Evolutionary conservation across 2,797 vertebrate genomes (phyloP), one percentile per base, ranked within the genome.

Genomic region (Catharus ustulatus): DNA sequence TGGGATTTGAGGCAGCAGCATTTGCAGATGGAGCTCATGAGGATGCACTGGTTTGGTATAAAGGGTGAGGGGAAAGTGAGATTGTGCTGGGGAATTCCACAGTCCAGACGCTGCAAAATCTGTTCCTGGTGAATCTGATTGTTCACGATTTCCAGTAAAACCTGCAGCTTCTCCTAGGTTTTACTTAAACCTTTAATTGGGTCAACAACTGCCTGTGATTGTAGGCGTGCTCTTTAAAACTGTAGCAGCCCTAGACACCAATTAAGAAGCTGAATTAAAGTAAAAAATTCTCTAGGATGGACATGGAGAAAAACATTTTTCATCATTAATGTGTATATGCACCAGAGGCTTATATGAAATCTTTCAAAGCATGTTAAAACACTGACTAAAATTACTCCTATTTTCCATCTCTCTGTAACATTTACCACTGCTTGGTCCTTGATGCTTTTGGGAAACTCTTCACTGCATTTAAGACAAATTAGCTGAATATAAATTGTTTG

Each of bases 1-100:
- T 61, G 34, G 21, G 16, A 5, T 62, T 48, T 18, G 43, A 26
- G 38, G 5, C 55, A 73, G 63, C 27, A 45, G 27, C 20, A 1
- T 29, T 38, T 73, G 29, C 27, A 74, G 45, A 6, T n/a, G 62
- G 1, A 48, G 38, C 30, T 38, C 16, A 2, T 27, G 54, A 27
- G 36, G 20, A 4, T 1, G 0, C 7, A 14, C 0, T 1, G 15
- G 0, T 6, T 54, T 38, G 58, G 9, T 4, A 0, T 1, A 5
- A 6, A 9, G 17, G 8, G 1, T 10, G 15, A 13, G 18, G 9
- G 21, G 7, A 57, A 40, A 13, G 9, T 13, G 16, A 6, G 9
- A 13, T 73, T 62, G 30, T 69, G 9, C 68, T 54, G 61, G 29
- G 29, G 13, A 55, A 18, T 43, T 71, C 29, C 51, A 45, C n/a